phyloP scores from a whole-genome alignment of 2,888 invertebrate genomes.

The Leuctra nigra region DNA sequence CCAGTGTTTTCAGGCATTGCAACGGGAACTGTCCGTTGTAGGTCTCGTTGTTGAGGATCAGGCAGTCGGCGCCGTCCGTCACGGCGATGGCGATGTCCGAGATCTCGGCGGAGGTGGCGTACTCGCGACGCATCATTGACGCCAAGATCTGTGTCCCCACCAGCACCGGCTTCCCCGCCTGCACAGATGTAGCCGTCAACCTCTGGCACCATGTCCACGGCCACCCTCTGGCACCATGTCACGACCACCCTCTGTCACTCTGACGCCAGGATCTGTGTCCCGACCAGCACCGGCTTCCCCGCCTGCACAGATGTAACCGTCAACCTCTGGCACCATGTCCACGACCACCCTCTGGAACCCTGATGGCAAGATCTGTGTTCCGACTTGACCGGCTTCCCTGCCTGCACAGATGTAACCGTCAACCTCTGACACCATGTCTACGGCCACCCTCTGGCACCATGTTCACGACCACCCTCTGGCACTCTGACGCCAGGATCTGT shows the following conservation, averaged over 20 bases:
- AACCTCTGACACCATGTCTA: no score
- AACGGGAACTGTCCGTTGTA: conserved; percentile 58
- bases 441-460: no score
- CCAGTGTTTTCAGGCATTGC: conserved; percentile 41
- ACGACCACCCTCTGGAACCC: no score
- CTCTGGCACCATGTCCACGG: no score
- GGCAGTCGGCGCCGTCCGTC: conserved; percentile 62
- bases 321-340: no score
- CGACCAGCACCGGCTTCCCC: conserved; percentile 57
- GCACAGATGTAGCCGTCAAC: no score
- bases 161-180: conserved; percentile 52
- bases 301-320: no score
- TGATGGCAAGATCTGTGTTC: no score
- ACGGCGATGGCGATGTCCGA: conserved; percentile 46
- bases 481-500: conserved; percentile 58
- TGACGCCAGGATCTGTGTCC: conserved; percentile 57
- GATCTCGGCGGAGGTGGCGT: conserved; percentile 44
- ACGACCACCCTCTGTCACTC: conserved; percentile 54
- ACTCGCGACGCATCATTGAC: conserved; percentile 54
- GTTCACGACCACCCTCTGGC: conserved; percentile 47
- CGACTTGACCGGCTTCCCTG: no score
- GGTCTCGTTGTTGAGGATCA: conserved; percentile 63
- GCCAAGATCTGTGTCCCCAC: conserved; percentile 59
- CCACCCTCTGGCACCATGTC: no score
- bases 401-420: no score